Base-by-base conservation (phyloP, 2,113 vertebrate genomes). In the Chaetorhynchus papuensis region DNA sequence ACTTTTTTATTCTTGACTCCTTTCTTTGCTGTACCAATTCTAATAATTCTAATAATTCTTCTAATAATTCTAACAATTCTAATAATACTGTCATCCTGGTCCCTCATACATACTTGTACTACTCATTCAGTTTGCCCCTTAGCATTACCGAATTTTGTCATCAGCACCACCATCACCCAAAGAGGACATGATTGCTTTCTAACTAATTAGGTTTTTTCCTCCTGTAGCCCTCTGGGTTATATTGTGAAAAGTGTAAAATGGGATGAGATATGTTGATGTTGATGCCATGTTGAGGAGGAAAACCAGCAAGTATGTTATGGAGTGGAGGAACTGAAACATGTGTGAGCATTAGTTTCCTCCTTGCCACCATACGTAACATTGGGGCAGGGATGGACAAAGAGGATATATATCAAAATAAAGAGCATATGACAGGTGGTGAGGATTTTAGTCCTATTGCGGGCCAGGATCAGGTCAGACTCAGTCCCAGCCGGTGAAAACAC, bases 31-130 rank as follows among this genome's bases (percentile, higher is more conserved):
- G 18, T 53, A 59, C 11, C 31, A 37, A 44, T 56, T 69, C 13
- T 47, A 53, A 41, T 27, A 56, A 56, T 52, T 83, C 13, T 53
- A n/a, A n/a, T n/a, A n/a, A n/a, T n/a, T n/a, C n/a, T n/a, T n/a
- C n/a, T n/a, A n/a, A n/a, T n/a, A n/a, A n/a, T n/a, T n/a, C n/a
- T n/a, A n/a, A n/a, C n/a, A n/a, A n/a, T n/a, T n/a, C n/a, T n/a
- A n/a, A n/a, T n/a, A n/a, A n/a, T n/a, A 22, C 26, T 2, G 1
- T 56, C 42, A 66, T 8, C 5, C 10, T 7, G 7, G 22, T 19
- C 28, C 27, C 30, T n/a, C 21, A 35, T 10, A 26, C 10, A 37
- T 17, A 35, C 28, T 23, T 23, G 15, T 31, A 17, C 45, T 59
- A 21, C 20, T 54, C 35, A 28, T 14, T 30, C 53, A 54, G 14